Evolutionary conservation across 2,113 vertebrate species (phyloP), one percentile per base, ranked within the genome.

Genomic region (Sebastes schlegelii): DNA sequence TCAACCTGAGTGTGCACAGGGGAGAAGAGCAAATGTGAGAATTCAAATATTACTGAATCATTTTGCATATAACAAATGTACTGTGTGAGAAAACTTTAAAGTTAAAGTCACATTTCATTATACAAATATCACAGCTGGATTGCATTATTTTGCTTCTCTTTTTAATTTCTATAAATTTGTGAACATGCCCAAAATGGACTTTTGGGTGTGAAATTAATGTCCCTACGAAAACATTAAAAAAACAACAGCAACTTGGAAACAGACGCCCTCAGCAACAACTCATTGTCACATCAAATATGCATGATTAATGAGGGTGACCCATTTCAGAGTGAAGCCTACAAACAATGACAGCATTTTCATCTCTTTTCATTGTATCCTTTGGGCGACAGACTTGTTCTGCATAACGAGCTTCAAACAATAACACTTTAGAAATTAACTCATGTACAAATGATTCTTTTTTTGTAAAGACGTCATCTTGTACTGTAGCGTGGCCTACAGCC

Each of bases 1-100:
- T 98, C 96, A 21, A 99, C 97, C 97, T 99, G 83, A 16, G 5
- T 1, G 77, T 13, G 61, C 21, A 16, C 2, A 1, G 66, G 17
- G 11, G 8, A 55, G 40, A 77, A 55, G 0, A 57, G 19, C 21
- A 60, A 34, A 40, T 3, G 19, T 48, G 13, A 67, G 19, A 40
- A 40, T 51, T 9, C 10, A 49, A 72, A 5, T 23, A 21, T 26
- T 13, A 12, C 6, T 6, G 8, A 55, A 74, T n/a, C 0, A 19
- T 51, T 60, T 11, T 65, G 11, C 21, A 68, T 17, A 5, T 1
- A 42, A 4, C 40, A 62, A 34, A 42, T 48, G 40, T 21, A 34
- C 6, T 19, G 16, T 43, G n/a, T 51, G 57, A n/a, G 62, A 5
- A 2, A 64, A 63, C 21, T 21, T 60, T 14, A 5, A 21, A 49